Conservation (phyloP, 1,140 invertebrate genomes). For the Octopus sinensis region DNA sequence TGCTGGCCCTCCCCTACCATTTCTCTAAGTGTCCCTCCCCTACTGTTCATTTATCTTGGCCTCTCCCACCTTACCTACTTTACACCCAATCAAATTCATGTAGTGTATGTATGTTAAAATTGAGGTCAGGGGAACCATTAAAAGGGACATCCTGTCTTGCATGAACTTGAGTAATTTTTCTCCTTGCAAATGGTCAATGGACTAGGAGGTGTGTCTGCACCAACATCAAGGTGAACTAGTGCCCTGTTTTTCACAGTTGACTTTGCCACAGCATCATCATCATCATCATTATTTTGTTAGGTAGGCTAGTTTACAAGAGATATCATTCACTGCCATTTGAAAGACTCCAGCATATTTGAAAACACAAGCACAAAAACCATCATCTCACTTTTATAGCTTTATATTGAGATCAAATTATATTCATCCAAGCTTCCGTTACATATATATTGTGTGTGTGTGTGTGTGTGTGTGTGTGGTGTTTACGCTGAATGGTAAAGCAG, state of each 20-base stretch:
- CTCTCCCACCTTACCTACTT: not conserved
- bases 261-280: not conserved
- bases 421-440: too few relatives aligned
- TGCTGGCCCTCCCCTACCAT: not conserved
- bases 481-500: too few relatives aligned
- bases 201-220: not conserved
- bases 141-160: conserved; percentile 8
- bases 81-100: conserved; percentile 1
- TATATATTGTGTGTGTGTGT: too few relatives aligned
- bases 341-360: too few relatives aligned
- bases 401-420: too few relatives aligned
- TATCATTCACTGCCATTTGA: too few relatives aligned
- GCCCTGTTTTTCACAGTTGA: not conserved
- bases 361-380: too few relatives aligned
- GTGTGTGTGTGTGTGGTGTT: too few relatives aligned
- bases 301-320: too few relatives aligned
- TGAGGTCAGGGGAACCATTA: conserved; percentile 4
- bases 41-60: not conserved
- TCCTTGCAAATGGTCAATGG: conserved; percentile 4
- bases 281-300: too few relatives aligned
- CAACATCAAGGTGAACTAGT: not conserved
- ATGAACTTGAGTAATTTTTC: conserved; percentile 3
- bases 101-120: not conserved
- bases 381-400: too few relatives aligned
- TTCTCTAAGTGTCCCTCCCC: not conserved